Percentiles rank a stretch among this genome's conserved stretches.
phyloP scores from a whole-genome alignment of 2,113 vertebrate genomes.

The Sminthopsis crassicaudata region DNA sequence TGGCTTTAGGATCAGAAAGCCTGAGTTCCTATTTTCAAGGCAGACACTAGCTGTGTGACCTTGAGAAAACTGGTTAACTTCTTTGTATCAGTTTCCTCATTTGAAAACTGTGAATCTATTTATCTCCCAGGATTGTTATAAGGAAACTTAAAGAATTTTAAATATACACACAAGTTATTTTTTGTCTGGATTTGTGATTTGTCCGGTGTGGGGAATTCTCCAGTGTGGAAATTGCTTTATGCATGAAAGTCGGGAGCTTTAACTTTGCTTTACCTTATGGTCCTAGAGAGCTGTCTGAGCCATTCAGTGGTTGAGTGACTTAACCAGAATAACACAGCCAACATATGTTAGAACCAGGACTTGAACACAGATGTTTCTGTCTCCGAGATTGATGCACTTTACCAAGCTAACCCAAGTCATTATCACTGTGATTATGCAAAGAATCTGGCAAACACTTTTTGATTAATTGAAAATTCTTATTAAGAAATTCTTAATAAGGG shows the following conservation, averaged over 20 bases:
- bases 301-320: no score
- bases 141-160: not conserved
- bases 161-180: not conserved
- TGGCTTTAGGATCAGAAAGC: not conserved
- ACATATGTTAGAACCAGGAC: no score
- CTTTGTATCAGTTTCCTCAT: not conserved
- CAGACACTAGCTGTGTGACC: not conserved
- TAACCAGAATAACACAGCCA: no score
- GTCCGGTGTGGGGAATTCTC: not conserved
- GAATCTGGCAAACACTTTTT: not conserved
- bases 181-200: not conserved
- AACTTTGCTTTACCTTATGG: not conserved
- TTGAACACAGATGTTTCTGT: not conserved
- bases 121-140: not conserved
- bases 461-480: not conserved
- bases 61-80: not conserved
- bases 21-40: not conserved
- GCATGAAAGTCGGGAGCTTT: not conserved
- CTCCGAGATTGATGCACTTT: not conserved
- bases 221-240: not conserved
- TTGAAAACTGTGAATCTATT: not conserved
- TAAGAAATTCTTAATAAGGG: not conserved
- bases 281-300: no score
- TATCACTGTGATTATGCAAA: not conserved
- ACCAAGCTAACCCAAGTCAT: not conserved